Conservation (phyloP, 2,888 invertebrate species). For the Acheta domesticus region DNA sequence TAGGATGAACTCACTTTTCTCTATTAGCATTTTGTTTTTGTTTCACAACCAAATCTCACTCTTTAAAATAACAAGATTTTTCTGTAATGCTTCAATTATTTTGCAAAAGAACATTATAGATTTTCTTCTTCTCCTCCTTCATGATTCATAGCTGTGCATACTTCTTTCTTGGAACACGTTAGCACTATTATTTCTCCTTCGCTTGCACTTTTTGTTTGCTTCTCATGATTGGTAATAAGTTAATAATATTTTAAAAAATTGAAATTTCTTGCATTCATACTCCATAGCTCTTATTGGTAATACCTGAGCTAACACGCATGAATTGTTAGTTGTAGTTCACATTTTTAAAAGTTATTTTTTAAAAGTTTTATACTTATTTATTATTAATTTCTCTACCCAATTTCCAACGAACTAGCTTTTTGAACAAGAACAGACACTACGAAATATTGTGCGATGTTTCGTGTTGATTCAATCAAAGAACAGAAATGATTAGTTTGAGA, state of each 20-base stretch:
- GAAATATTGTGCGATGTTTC: constrained; percentile 34
- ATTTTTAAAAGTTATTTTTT: constrained; percentile 21
- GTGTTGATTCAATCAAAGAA: constrained; percentile 29
- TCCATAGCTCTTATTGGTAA: constrained; percentile 1
- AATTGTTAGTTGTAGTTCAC: constrained; percentile 4
- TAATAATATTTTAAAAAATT: constrained; percentile 18
- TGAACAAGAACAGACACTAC: constrained; percentile 33
- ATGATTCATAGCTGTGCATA: background rate
- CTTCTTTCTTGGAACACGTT: constrained; percentile 18
- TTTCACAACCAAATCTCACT: constrained; percentile 35
- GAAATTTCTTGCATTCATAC: background rate
- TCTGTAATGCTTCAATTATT: constrained; percentile 27
- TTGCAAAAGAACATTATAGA: background rate
- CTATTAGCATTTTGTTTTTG: constrained; percentile 21
- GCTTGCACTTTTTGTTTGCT: constrained; percentile 11
- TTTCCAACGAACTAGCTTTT: constrained; percentile 32
- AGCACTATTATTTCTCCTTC: constrained; percentile 18
- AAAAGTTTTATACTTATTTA: constrained; percentile 19
- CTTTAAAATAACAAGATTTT: constrained; percentile 32
- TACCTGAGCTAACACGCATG: constrained; percentile 18
- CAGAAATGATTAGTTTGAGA: constrained; percentile 25
- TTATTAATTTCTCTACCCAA: constrained; percentile 26
- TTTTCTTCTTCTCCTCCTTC: constrained; percentile 25
- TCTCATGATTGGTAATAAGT: constrained; percentile 7
- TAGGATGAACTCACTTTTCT: background rate